Conservation (phyloP, 2,113 vertebrate species). For the Uropsilus gracilis region DNA sequence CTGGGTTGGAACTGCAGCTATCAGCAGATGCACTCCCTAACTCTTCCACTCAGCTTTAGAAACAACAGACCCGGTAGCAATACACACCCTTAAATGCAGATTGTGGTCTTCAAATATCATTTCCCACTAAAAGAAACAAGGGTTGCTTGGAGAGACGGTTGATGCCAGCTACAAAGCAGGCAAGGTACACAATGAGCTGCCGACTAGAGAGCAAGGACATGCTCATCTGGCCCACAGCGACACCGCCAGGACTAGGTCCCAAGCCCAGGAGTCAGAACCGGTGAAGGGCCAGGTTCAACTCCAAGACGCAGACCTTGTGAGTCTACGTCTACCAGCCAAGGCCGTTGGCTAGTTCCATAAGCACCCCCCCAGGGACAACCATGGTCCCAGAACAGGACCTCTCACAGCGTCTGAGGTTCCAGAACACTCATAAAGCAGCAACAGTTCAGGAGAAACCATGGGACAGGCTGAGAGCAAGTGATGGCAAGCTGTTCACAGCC, state of each 20-base stretch:
- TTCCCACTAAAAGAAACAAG: neutral
- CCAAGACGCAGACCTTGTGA: too few relatives aligned
- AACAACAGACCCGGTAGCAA: neutral
- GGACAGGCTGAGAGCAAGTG: neutral
- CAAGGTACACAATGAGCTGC: neutral
- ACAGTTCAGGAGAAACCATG: too few relatives aligned
- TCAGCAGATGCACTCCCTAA: neutral
- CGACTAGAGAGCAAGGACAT: neutral
- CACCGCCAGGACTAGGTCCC: too few relatives aligned
- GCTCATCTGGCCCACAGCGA: neutral
- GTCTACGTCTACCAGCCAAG: too few relatives aligned
- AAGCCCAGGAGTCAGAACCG: too few relatives aligned
- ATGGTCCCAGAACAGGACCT: too few relatives aligned
- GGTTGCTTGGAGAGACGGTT: neutral
- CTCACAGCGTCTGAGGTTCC: too few relatives aligned
- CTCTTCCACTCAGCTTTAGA: neutral
- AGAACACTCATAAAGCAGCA: too few relatives aligned
- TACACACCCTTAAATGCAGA: constrained; percentile 16
- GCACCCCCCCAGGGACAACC: too few relatives aligned
- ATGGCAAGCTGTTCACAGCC: neutral
- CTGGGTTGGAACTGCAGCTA: constrained; percentile 14
- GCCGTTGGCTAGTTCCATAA: too few relatives aligned
- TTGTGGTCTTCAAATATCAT: neutral
- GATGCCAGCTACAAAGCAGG: too few relatives aligned
- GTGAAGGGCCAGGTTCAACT: too few relatives aligned